Evolutionary conservation across 2,888 invertebrate species (phyloP).

Genomic region (Apeira syringaria): DNA sequence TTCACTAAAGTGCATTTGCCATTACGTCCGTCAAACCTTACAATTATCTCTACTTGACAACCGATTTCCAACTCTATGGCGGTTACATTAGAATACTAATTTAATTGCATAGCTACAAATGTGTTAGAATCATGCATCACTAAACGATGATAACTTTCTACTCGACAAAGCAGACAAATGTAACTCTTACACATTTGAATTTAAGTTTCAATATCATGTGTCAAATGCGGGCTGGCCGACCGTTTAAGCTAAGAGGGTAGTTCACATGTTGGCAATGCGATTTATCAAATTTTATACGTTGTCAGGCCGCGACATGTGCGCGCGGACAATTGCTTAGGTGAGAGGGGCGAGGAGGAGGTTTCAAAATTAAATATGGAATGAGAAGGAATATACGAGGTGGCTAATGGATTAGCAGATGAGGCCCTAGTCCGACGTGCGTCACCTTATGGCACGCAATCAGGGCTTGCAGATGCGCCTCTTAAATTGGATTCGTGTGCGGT

Average conservation of each 20-base stretch:
- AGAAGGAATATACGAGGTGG: slow-evolving; percentile 62
- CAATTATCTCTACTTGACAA: slow-evolving; percentile 46
- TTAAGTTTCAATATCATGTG: slow-evolving; percentile 39
- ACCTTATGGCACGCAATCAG: slow-evolving; percentile 71
- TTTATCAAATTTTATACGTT: slow-evolving; percentile 82
- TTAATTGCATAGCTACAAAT: slow-evolving; percentile 10
- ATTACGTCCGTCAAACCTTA: slow-evolving; percentile 68
- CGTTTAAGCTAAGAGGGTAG: slow-evolving; percentile 81
- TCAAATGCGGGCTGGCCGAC: slow-evolving; percentile 32
- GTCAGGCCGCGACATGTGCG: slow-evolving; percentile 77
- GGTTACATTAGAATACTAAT: slow-evolving; percentile 31
- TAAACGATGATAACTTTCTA: slow-evolving; percentile 69
- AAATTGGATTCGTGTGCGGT: slow-evolving; percentile 52
- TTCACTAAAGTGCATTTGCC: slow-evolving; percentile 78
- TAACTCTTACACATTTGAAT: slow-evolving; percentile 18
- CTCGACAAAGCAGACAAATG: slow-evolving; percentile 29
- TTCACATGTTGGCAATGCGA: slow-evolving; percentile 80
- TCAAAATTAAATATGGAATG: slow-evolving; percentile 75
- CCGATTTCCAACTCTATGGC: slow-evolving; percentile 37
- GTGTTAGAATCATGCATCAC: slow-evolving; percentile 39
- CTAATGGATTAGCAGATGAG: slow-evolving; percentile 79
- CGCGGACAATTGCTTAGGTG: slow-evolving; percentile 70
- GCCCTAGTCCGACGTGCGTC: slow-evolving; percentile 37
- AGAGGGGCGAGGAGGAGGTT: slow-evolving; percentile 36
- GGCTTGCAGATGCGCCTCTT: slow-evolving; percentile 63